Percentiles rank a stretch among this genome's conserved stretches.
phyloP scores from a whole-genome alignment of 2,113 vertebrate species.

The Aegotheles bennettii region DNA sequence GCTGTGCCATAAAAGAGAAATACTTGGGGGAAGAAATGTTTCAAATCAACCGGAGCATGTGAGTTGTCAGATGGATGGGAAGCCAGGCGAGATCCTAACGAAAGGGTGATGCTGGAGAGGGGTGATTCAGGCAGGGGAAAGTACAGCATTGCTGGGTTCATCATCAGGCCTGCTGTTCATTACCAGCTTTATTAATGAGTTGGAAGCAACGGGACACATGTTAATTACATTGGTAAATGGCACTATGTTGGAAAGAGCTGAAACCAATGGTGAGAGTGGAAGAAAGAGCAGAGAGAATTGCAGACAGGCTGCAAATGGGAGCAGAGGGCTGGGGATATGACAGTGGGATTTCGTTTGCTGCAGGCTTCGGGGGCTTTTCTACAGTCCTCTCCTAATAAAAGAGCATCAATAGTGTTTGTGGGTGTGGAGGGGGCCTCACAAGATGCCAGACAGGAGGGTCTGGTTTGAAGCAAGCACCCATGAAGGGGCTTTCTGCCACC shows the following conservation, averaged over 20 bases:
- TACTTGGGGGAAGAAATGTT: background rate
- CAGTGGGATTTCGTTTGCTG: background rate
- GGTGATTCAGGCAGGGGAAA: background rate
- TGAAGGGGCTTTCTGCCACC: background rate
- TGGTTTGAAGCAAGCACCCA: background rate
- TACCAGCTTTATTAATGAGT: background rate
- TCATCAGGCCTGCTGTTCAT: background rate
- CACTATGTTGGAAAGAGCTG: background rate
- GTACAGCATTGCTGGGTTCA: background rate
- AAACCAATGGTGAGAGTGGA: background rate
- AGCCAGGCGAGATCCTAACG: background rate
- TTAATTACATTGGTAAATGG: background rate
- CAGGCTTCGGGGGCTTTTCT: background rate
- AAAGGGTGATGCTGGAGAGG: background rate
- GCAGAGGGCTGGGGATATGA: background rate
- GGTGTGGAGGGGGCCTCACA: background rate
- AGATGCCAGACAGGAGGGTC: background rate
- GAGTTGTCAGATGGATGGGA: background rate
- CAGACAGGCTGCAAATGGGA: background rate
- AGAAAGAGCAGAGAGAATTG: background rate
- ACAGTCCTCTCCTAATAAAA: accelerated
- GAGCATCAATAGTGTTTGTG: background rate
- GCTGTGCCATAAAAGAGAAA: background rate
- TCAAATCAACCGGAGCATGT: accelerated
- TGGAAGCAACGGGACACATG: background rate